Conservation (phyloP, 2,113 vertebrate genomes). For the Anolis sagrei region DNA sequence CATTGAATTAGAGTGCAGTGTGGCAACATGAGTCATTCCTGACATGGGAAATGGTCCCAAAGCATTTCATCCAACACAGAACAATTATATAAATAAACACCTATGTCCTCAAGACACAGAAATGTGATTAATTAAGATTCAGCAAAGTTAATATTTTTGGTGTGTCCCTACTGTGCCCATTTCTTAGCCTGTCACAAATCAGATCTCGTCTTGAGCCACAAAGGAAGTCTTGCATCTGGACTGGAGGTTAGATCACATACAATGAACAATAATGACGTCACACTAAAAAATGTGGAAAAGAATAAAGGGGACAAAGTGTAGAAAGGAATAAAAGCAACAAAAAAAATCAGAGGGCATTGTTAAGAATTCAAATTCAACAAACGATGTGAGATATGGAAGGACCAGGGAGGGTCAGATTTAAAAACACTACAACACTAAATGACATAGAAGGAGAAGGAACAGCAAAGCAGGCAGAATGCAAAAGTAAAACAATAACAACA, state of each 20-base stretch:
- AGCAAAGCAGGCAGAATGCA: neutral
- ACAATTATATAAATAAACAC: neutral
- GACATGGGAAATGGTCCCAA: neutral
- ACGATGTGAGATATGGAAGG: neutral
- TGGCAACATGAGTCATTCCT: neutral
- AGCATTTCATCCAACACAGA: neutral
- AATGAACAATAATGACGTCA: neutral
- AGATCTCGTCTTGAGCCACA: neutral
- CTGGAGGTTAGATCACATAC: neutral
- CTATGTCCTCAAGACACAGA: neutral
- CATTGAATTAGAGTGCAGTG: neutral
- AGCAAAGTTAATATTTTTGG: neutral
- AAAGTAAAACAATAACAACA: neutral
- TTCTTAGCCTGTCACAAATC: neutral
- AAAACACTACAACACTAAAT: neutral
- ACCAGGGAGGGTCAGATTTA: neutral
- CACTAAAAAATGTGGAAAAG: neutral
- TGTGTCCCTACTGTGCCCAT: neutral
- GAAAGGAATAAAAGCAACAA: no score
- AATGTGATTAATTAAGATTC: neutral
- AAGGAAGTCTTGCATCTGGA: neutral
- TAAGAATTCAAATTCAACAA: neutral
- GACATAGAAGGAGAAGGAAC: neutral
- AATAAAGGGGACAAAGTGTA: no score
- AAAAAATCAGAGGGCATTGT: neutral